A percentile compares a stretch with the other conserved stretches of the same genome.
Evolutionary conservation across 2,113 vertebrate species (phyloP).

Genomic region (Paradisaea rubra): DNA sequence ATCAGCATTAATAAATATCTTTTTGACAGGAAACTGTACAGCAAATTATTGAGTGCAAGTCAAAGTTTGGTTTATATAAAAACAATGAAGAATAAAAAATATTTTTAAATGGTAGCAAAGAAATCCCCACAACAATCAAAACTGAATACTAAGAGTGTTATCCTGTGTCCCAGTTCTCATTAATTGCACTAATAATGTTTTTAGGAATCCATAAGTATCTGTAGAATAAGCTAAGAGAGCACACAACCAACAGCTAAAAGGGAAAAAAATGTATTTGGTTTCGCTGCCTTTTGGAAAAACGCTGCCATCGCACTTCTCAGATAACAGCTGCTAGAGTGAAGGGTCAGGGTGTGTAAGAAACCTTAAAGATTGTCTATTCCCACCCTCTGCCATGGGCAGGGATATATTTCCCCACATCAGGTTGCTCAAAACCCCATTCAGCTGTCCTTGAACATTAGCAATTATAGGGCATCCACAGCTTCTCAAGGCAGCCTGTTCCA

Average conservation of each 20-base stretch:
- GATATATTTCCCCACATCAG: background rate
- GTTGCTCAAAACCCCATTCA: background rate
- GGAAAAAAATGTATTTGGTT: background rate
- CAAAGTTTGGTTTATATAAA: background rate
- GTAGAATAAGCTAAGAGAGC: background rate
- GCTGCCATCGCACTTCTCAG: background rate
- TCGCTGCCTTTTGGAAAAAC: background rate
- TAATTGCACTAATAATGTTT: background rate
- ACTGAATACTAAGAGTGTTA: background rate
- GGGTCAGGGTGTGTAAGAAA: background rate
- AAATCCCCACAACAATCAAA: background rate
- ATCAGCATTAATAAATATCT: background rate
- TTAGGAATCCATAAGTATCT: background rate
- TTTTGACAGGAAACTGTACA: background rate
- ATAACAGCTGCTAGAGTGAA: background rate
- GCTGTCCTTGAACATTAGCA: background rate
- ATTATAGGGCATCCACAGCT: background rate
- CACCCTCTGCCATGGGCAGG: background rate
- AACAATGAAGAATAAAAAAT: background rate
- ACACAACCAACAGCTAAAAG: background rate
- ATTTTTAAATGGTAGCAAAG: background rate
- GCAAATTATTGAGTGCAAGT: background rate
- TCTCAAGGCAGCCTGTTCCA: background rate
- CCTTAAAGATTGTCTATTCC: background rate
- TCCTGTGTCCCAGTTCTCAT: background rate